Evolutionary conservation across 2,113 vertebrate genomes (phyloP).

Genomic region (Aegithalos caudatus): DNA sequence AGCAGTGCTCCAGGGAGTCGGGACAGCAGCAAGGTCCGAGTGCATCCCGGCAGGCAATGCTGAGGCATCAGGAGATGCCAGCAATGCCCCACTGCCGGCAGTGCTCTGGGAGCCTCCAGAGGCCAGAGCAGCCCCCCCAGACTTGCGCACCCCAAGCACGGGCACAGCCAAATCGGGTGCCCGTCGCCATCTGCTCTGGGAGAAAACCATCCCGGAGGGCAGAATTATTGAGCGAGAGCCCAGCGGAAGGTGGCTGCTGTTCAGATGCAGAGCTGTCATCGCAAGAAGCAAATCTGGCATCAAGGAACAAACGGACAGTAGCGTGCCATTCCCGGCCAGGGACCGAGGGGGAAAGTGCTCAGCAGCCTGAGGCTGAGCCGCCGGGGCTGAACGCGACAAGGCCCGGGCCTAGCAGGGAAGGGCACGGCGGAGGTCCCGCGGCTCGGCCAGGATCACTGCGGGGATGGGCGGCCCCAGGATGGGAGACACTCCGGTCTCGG

Average conservation of each 20-base stretch:
- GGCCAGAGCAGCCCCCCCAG: not conserved
- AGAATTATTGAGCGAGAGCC: not conserved
- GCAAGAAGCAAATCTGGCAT: fast-evolving
- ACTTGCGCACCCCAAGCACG: fast-evolving
- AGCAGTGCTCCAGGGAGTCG: not conserved
- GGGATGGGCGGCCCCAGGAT: too few relatives aligned
- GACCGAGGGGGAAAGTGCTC: fast-evolving
- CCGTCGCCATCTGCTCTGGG: fast-evolving
- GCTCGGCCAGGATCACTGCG: too few relatives aligned
- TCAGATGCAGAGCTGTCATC: not conserved
- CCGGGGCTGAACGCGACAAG: too few relatives aligned
- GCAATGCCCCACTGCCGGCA: fast-evolving
- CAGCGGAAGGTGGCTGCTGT: fast-evolving
- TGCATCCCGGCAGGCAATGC: fast-evolving
- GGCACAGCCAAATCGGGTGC: fast-evolving
- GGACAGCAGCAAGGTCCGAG: not conserved
- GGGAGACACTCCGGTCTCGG: too few relatives aligned
- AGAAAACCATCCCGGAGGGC: fast-evolving
- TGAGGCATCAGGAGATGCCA: fast-evolving
- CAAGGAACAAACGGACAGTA: not conserved
- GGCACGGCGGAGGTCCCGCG: not conserved
- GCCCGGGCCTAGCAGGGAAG: not conserved
- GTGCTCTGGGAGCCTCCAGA: fast-evolving
- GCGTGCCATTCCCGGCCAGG: fast-evolving
- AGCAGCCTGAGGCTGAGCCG: too few relatives aligned